phyloP scores from a whole-genome alignment of 2,113 vertebrate species.

The Tenrec ecaudatus region DNA sequence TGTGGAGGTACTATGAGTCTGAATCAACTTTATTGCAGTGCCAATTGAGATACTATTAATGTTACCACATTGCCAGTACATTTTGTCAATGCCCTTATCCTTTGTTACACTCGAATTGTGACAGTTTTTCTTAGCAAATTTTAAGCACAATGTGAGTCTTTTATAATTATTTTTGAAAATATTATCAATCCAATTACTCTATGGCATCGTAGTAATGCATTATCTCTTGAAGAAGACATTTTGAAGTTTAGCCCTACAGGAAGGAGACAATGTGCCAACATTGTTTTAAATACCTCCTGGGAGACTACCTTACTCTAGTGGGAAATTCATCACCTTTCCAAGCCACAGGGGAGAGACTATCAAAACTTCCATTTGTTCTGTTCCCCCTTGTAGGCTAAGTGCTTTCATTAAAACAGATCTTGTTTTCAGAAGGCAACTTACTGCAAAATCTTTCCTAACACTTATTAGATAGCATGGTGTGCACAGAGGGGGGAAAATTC shows the following conservation, averaged over 20 bases:
- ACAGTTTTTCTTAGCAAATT: not conserved
- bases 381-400: not conserved
- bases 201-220: not conserved
- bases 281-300: not conserved
- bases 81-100: not conserved
- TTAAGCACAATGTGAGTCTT: not conserved
- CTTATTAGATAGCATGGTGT: not conserved
- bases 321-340: not conserved
- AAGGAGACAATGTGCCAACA: not conserved
- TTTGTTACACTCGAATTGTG: not conserved
- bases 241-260: not conserved
- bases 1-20: too few relatives aligned
- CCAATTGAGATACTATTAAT: not conserved
- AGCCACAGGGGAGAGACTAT: not conserved
- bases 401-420: conserved; percentile 16
- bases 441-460: not conserved
- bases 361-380: not conserved
- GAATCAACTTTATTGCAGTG: too few relatives aligned
- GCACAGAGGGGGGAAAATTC: not conserved
- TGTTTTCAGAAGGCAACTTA: not conserved
- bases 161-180: conserved; percentile 29
- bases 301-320: not conserved
- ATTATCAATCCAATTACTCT: conserved; percentile 3
- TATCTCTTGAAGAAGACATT: not conserved
- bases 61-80: not conserved